Conservation (phyloP, 2,888 invertebrate species). For the Ochropleura plecta region DNA sequence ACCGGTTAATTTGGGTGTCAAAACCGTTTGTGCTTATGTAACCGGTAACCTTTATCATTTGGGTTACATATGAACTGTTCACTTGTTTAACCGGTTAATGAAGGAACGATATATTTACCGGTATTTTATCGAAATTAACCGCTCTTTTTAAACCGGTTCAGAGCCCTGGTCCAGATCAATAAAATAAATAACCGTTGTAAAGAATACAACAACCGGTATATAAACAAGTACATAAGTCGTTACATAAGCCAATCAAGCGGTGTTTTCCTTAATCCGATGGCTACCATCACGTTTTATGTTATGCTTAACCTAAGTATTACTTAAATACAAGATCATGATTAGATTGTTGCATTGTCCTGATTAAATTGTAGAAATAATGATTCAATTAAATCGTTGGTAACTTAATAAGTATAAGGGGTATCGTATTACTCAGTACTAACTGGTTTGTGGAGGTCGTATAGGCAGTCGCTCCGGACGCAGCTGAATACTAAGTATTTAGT, state of each 20-base stretch:
- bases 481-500: neutral
- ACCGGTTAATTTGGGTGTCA: no score
- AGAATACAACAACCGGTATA: neutral
- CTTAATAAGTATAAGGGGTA: neutral
- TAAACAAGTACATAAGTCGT: neutral
- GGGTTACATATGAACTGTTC: no score
- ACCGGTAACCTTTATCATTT: no score
- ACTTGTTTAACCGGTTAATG: no score
- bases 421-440: no score
- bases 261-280: conserved; percentile 9
- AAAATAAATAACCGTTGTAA: neutral
- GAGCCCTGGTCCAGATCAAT: neutral
- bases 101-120: no score
- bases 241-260: neutral
- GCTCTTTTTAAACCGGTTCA: no score
- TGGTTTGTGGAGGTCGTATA: no score
- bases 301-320: neutral
- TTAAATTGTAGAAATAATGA: neutral
- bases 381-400: neutral
- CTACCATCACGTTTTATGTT: neutral
- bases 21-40: no score
- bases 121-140: no score
- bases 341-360: conserved; percentile 1
- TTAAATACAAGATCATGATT: neutral
- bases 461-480: neutral